Conservation (phyloP, 1,140 invertebrate species). For the Drosophila dunni region DNA sequence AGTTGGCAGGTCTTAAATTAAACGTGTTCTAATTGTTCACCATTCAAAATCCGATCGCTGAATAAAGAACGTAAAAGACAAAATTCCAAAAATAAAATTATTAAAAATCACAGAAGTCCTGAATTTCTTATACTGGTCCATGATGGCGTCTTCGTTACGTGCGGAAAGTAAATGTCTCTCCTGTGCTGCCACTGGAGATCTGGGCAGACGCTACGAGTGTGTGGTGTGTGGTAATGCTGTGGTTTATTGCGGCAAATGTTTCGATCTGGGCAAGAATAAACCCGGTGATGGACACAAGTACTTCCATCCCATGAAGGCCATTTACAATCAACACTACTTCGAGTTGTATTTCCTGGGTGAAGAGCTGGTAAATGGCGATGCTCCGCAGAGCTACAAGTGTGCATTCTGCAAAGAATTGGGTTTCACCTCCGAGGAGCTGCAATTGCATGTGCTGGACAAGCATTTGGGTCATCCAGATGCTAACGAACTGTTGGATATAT, state of each 20-base stretch:
- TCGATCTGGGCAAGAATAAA: conserved; percentile 28
- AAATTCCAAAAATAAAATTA: neutral
- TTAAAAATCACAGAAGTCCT: neutral
- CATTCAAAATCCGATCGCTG: neutral
- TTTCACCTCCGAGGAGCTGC: conserved; percentile 46
- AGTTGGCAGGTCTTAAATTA: conserved; percentile 26
- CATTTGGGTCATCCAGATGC: conserved; percentile 43
- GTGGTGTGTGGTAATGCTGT: conserved; percentile 41
- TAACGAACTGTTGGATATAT: conserved; percentile 37
- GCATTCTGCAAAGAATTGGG: conserved; percentile 52
- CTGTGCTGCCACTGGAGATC: conserved; percentile 22
- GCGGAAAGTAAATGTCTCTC: conserved; percentile 16
- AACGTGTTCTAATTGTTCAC: neutral
- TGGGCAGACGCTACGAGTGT: conserved; percentile 50
- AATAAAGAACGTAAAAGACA: neutral
- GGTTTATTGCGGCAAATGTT: conserved; percentile 50
- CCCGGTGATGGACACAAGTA: conserved; percentile 45
- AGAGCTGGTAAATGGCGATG: conserved; percentile 42
- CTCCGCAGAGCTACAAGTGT: conserved; percentile 56
- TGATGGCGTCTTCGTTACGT: neutral
- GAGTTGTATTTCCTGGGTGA: conserved; percentile 52
- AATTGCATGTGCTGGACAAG: conserved; percentile 44
- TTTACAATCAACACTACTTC: conserved; percentile 39
- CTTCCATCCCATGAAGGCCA: conserved; percentile 62
- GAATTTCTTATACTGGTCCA: neutral